Base-by-base conservation (phyloP, 2,797 vertebrate genomes). In the Aeoliscus strigatus region DNA sequence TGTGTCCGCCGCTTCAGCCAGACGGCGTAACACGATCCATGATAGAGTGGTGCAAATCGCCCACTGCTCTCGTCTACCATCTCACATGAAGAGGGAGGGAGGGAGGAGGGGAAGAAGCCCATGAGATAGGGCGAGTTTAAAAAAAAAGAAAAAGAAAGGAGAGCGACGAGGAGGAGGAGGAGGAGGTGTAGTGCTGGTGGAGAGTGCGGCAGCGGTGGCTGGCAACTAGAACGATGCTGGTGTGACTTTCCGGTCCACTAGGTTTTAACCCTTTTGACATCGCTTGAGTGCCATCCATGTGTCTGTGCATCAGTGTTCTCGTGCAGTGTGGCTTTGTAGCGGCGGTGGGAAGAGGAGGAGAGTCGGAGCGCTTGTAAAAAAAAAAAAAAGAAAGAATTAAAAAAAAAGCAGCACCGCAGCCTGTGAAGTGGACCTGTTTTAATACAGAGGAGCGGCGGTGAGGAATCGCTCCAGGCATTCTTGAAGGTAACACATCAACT, bases 1-100 rank as follows among this genome's bases (percentile, higher is more conserved):
- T 88, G 86, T 84, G 87, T 80, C 80, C 75, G 87, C 86, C 57
- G 86, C 77, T 73, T 66, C 80, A 84, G 88, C 88, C 87, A 80
- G 88, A 86, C 87, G 85, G 83, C 78, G 90, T 87, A 91, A 91
- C 86, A 79, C 72, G 89, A 92, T 86, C 82, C 89, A 79, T 85
- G 85, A 83, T 84, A 83, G 88, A 87, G 85, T 82, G 63, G 47
- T 85, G 87, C 82, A 88, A 79, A 83, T 80, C 85, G 77, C 80
- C 83, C 74, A 53, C 81, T 75, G 81, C 84, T 69, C 60, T 82
- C 80, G 77, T 85, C 82, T 74, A 83, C 83, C 84, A 72, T 77
- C 83, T 85, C 85, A 63, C 86, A 73, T 9, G 9, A 78, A 78
- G 78, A 77, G 18, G 6, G 18, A 21, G 6, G 18, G 18, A 6